These are phyloP conservation scores for Alectura lathami DNA, from an alignment of 2,113 vertebrate species.

Conservation along the genomic window DNA sequence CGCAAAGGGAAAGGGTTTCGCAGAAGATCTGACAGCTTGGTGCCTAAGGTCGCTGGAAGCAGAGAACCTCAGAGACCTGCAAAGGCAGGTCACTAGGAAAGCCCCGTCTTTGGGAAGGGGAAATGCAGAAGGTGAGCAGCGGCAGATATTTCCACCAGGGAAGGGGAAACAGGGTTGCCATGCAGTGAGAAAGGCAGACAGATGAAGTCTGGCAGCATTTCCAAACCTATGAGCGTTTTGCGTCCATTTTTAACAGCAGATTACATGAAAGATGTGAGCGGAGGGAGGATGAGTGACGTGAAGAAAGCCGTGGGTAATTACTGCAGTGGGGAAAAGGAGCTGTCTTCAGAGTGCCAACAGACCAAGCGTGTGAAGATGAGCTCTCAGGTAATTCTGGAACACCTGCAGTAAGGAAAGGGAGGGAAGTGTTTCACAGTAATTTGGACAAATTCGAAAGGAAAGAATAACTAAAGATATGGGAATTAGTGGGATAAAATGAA, in stretches of 20 bases:
- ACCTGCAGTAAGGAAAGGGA: neutral
- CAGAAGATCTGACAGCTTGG: neutral
- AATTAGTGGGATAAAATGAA: neutral
- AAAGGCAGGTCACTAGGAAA: too few species aligned
- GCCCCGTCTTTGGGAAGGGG: neutral
- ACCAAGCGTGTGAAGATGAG: neutral
- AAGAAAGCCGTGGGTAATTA: neutral
- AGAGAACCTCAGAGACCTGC: too few species aligned
- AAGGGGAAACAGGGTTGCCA: neutral
- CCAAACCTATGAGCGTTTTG: neutral
- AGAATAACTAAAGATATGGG: neutral
- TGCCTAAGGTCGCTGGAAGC: neutral
- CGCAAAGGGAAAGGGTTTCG: neutral
- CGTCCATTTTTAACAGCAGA: neutral
- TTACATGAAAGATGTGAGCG: neutral
- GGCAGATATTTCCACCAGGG: neutral
- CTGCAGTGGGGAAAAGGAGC: neutral
- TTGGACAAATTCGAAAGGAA: neutral
- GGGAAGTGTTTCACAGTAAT: neutral
- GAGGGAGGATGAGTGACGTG: neutral
- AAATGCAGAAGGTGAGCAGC: neutral
- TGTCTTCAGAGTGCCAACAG: fast-evolving
- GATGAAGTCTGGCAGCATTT: neutral
- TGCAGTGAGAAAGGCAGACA: neutral
- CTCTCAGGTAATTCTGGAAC: neutral